Evolutionary conservation across 2,113 vertebrate species (phyloP).

Genomic region (Pogonocichla stellata): DNA sequence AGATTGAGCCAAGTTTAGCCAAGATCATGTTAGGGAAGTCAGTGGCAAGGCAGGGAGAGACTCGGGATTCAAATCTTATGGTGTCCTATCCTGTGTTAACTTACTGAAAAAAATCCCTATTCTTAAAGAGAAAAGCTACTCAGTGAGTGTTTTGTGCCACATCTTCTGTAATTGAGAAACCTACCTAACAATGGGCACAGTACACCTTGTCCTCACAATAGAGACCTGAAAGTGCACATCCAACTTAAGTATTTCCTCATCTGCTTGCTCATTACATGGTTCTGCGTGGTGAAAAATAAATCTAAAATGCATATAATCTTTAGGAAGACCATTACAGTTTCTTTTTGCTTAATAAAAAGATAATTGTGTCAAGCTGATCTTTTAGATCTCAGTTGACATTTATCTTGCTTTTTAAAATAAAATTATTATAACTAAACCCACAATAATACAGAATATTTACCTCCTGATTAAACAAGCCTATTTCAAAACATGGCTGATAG

Average conservation of each 20-base stretch:
- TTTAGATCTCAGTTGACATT: background rate
- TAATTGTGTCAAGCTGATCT: background rate
- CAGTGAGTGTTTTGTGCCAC: background rate
- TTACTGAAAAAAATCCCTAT: background rate
- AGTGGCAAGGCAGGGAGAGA: background rate
- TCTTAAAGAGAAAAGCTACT: background rate
- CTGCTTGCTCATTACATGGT: background rate
- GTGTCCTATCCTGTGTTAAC: background rate
- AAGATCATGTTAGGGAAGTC: background rate
- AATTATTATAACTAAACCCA: background rate
- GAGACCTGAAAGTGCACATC: background rate
- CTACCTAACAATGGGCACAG: background rate
- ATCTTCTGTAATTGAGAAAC: background rate
- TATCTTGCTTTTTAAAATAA: background rate
- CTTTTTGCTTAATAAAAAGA: background rate
- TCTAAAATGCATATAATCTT: background rate
- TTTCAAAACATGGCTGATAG: background rate
- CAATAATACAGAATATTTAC: background rate
- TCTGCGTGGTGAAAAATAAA: background rate
- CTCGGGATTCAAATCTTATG: background rate
- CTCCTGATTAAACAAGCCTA: background rate
- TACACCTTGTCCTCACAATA: background rate
- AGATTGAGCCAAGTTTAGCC: background rate
- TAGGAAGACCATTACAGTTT: background rate
- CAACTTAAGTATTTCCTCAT: background rate